phyloP scores from a whole-genome alignment of 92 coral and sea anemone species.

The Pocillopora grandis region DNA sequence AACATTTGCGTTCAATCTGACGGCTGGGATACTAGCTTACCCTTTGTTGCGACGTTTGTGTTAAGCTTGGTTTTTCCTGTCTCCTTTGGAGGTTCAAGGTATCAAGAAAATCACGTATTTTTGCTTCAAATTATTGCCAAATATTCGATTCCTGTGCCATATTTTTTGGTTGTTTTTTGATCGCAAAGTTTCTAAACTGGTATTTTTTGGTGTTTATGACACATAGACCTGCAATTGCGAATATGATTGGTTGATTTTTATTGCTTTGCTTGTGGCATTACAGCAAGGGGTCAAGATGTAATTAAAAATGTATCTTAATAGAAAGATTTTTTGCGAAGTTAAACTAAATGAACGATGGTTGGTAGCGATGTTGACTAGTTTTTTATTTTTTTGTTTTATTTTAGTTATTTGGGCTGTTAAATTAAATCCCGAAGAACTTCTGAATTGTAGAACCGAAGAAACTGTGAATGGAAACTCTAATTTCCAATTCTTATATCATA shows the following conservation, averaged over 20 bases:
- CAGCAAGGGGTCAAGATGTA: constrained; percentile 3
- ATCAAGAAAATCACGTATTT: background rate
- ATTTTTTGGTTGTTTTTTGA: constrained; percentile 5
- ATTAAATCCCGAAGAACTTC: background rate
- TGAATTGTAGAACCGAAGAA: background rate
- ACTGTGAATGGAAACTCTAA: background rate
- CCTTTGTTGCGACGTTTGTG: background rate
- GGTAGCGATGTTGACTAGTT: background rate
- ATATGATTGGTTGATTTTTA: constrained; percentile 22
- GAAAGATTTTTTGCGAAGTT: background rate
- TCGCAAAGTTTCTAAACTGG: constrained; percentile 27
- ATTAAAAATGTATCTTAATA: constrained; percentile 15
- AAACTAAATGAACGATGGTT: background rate
- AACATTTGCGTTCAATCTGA: background rate
- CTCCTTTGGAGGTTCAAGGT: background rate
- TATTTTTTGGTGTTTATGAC: constrained; percentile 24
- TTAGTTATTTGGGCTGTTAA: background rate
- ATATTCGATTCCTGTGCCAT: constrained; percentile 16
- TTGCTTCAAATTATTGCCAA: background rate
- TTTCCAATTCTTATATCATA: constrained; percentile 42
- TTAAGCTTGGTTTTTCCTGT: background rate
- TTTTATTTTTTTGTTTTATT: background rate
- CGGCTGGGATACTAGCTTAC: background rate
- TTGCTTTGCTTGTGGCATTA: constrained; percentile 32
- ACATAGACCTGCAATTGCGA: constrained; percentile 10